Evolutionary conservation across 2,797 vertebrate species (phyloP).

Genomic region (Acanthornis magna): DNA sequence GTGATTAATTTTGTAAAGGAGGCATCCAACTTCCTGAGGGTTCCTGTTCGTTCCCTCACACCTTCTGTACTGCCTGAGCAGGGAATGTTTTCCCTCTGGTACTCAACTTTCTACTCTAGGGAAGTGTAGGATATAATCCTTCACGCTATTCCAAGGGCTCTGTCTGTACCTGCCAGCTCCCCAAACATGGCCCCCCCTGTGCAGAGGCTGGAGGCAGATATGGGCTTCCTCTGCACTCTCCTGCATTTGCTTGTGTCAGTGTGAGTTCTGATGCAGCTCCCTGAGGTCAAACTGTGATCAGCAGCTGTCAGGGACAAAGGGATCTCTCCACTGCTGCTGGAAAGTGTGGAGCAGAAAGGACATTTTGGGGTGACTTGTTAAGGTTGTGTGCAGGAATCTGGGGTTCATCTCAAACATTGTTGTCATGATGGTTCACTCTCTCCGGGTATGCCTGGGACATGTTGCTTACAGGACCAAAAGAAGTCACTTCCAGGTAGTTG

Average conservation of each 20-base stretch:
- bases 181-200: fast-evolving
- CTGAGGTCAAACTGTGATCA: neutral
- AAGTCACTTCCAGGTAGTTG: neutral
- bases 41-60: neutral
- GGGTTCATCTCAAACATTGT: neutral
- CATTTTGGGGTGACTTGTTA: neutral
- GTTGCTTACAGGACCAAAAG: neutral
- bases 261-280: neutral
- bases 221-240: neutral
- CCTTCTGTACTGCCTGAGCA: neutral
- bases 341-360: neutral
- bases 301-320: neutral
- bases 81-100: neutral
- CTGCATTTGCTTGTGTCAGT: neutral
- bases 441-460: no score
- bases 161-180: neutral
- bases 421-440: fast-evolving
- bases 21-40: neutral
- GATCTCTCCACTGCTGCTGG: neutral
- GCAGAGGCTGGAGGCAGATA: neutral
- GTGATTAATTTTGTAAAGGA: neutral
- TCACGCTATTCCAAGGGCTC: neutral
- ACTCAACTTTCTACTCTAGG: neutral
- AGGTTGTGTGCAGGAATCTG: neutral
- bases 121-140: neutral